phyloP scores from a whole-genome alignment of 2,888 invertebrate species.

The Acholoe squamosa region DNA sequence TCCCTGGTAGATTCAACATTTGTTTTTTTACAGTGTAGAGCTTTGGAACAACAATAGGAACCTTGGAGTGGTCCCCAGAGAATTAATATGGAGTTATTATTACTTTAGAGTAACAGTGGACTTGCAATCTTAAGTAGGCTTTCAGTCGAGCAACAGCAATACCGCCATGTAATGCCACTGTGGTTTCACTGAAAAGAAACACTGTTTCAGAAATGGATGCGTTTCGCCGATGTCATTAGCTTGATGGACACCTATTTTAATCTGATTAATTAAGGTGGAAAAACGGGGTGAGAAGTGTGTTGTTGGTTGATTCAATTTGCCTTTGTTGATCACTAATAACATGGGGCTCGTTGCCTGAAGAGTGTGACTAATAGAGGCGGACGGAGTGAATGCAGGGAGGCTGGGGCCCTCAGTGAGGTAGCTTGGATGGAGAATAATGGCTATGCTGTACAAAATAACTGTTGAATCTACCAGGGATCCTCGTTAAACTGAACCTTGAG shows the following conservation, averaged over 20 bases:
- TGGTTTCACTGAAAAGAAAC: not conserved
- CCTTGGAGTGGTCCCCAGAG: not conserved
- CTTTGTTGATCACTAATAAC: conserved; percentile 12
- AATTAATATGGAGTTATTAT: not conserved
- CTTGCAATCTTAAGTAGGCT: not conserved
- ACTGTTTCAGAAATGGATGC: not conserved
- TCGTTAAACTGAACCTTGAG: no score
- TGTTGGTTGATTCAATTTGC: conserved; percentile 8
- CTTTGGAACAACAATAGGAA: not conserved
- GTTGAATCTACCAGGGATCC: no score
- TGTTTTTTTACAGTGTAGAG: no score
- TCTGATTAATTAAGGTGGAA: conserved; percentile 18
- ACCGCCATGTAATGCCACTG: not conserved
- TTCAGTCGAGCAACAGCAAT: not conserved
- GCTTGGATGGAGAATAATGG: no score
- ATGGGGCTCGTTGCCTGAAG: not conserved
- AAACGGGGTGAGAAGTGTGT: conserved; percentile 6
- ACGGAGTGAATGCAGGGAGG: not conserved
- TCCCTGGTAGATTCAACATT: no score
- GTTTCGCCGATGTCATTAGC: not conserved
- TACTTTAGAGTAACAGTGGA: not conserved
- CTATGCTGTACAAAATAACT: no score
- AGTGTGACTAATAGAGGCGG: conserved; percentile 5
- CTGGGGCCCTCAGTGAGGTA: no score
- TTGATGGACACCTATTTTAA: conserved; percentile 1